Evolutionary conservation across 2,888 invertebrate genomes (phyloP).

Genomic region (Monoplex corrugatus): DNA sequence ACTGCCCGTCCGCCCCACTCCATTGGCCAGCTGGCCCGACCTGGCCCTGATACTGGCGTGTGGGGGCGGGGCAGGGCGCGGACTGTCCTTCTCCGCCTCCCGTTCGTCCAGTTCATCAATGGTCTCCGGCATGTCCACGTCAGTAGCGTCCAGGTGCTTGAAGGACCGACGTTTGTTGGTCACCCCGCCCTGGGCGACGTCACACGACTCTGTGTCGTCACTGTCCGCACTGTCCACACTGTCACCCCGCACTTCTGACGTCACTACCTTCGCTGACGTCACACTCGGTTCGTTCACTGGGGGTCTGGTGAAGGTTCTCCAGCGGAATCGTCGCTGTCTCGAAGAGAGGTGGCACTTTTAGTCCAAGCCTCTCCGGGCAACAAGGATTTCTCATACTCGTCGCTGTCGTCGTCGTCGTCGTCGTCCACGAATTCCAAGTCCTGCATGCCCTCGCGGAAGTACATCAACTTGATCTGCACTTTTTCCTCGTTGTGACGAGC

Average conservation of each 20-base stretch:
- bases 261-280: neutral
- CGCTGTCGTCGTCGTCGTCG: neutral
- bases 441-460: conserved; percentile 38
- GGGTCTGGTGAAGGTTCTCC: neutral
- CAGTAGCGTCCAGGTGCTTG: neutral
- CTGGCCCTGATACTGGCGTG: too few species aligned
- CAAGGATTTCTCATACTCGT: neutral
- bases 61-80: neutral
- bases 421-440: neutral
- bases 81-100: neutral
- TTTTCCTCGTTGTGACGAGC: conserved; percentile 66
- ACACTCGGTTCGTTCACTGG: neutral
- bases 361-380: too few species aligned
- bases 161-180: neutral
- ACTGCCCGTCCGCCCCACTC: neutral
- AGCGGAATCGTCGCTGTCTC: neutral
- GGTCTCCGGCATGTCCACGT: conserved; percentile 33
- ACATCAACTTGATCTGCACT: conserved; percentile 59
- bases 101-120: conserved; percentile 25
- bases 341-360: neutral
- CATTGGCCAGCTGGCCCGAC: neutral
- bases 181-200: neutral
- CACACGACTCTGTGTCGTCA: conserved; percentile 21
- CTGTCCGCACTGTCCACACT: conserved; percentile 9
- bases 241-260: neutral